These are phyloP conservation scores for Falco concolor DNA, from an alignment of 2,797 vertebrate species.

Conservation along the genomic window DNA sequence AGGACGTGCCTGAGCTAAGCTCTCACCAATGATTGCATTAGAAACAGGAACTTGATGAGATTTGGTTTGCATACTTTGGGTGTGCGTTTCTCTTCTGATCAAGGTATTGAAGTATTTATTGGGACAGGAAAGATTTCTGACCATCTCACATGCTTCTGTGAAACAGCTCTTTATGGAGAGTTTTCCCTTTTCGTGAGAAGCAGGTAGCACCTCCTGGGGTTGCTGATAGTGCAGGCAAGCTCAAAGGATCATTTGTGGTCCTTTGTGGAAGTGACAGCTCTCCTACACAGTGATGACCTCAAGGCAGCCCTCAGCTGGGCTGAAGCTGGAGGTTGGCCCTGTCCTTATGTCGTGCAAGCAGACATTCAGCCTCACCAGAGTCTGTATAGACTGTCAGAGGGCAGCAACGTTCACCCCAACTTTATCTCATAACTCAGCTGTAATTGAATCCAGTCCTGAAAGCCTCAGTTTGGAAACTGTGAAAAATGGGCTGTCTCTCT, in stretches of 20 bases:
- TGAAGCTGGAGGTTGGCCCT: not conserved
- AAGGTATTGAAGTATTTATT: not conserved
- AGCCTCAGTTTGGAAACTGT: not conserved
- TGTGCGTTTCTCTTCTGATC: not conserved
- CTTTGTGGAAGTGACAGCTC: not conserved
- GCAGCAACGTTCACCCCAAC: not conserved
- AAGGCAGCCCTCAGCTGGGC: not conserved
- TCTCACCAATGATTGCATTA: not conserved
- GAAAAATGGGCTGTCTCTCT: not conserved
- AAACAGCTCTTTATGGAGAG: not conserved
- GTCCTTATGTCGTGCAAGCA: not conserved
- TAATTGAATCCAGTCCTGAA: conserved; percentile 1
- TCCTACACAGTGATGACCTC: not conserved
- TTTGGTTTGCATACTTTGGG: not conserved
- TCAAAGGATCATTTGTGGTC: not conserved
- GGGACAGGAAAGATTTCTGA: not conserved
- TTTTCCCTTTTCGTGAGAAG: not conserved
- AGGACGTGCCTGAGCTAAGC: rapidly evolving
- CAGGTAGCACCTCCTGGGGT: not conserved
- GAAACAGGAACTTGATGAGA: not conserved
- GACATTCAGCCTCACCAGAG: not conserved
- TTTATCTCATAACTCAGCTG: not conserved
- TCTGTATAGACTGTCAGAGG: not conserved
- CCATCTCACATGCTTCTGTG: not conserved
- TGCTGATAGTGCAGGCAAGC: not conserved